Evolutionary conservation across 2,113 vertebrate genomes (phyloP), one percentile per base, ranked within the genome.

Genomic region (Leptocoma aspasia): DNA sequence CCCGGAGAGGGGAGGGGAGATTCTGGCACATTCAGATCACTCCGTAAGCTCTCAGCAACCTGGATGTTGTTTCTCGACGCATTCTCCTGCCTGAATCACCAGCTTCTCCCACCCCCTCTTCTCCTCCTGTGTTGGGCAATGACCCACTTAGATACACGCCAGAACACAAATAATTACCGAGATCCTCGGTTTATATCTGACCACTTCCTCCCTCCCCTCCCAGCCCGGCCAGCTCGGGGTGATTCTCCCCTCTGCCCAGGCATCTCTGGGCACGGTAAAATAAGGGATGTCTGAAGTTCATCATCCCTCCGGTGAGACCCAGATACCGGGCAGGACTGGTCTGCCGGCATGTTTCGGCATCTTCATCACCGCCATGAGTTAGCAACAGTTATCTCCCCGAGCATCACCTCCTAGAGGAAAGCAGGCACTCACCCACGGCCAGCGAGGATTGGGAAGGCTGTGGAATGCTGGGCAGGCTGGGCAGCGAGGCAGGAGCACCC

Each of bases 151-250:
- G 86, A 87, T 76, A 44, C 76, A 54, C 1, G 11, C 77, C 91
- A 79, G 50, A 28, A 61, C 92, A 85, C 75, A 77, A 95, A 92
- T 91, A 93, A 95, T 95, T 90, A 92, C 65, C 69, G 14, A 82
- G 75, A 94, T 92, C 57, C 76, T 75, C 23, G 14, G 15, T 95
- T 83, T 82, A 79, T 81, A 86, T 24, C 82, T 90, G 86, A 85
- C 92, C 85, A 88, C 96, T 95, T 94, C 95, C 92, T 93, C 87
- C 70, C 70, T 84, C 60, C 91, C 47, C 80, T 66, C 82, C 85
- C 77, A 81, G 72, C 80, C 87, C 68, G 60, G 60, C 80, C 76
- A 18, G 57, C 6, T 22, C 8, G 7, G 45, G 80, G 87, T 84
- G 60, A 53, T 82, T 70, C 22, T 91, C 89, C 61, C 86, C 57